Evolutionary conservation across 2,888 invertebrate species (phyloP).

Genomic region (Stenotaenia linearis): DNA sequence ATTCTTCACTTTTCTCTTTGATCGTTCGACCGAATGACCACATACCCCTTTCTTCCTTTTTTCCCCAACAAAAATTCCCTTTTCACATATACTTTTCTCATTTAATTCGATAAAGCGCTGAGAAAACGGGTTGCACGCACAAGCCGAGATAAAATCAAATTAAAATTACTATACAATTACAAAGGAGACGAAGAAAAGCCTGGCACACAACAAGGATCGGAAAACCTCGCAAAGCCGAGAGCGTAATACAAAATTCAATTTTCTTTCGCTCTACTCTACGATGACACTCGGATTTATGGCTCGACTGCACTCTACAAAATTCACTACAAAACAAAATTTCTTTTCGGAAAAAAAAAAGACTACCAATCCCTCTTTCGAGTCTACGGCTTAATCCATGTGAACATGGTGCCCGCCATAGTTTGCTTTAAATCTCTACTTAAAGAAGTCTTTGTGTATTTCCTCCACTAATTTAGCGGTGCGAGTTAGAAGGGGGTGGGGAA

Average conservation of each 20-base stretch:
- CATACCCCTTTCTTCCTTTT: not conserved
- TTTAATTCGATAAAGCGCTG: not conserved
- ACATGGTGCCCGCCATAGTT: too few species aligned
- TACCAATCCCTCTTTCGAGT: not conserved
- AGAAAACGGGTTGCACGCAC: not conserved
- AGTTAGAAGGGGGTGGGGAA: too few species aligned
- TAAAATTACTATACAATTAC: slow-evolving; percentile 9
- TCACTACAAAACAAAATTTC: not conserved
- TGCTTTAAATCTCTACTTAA: too few species aligned
- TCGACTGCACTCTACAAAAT: not conserved
- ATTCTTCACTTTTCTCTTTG: not conserved
- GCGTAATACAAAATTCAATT: slow-evolving; percentile 15
- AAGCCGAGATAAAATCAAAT: not conserved
- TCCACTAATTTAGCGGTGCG: too few species aligned
- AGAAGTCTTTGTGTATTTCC: too few species aligned
- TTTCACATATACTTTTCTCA: not conserved
- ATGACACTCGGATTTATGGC: slow-evolving; percentile 2
- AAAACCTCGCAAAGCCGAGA: not conserved
- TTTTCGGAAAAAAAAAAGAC: not conserved
- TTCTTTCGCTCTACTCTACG: not conserved
- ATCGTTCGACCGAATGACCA: not conserved
- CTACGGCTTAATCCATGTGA: not conserved
- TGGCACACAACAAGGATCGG: not conserved
- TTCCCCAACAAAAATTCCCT: too few species aligned
- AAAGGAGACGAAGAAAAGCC: not conserved